Evolutionary conservation across 2,113 vertebrate species (phyloP), one percentile per base, ranked within the genome.

Genomic region (Ochotona princeps): DNA sequence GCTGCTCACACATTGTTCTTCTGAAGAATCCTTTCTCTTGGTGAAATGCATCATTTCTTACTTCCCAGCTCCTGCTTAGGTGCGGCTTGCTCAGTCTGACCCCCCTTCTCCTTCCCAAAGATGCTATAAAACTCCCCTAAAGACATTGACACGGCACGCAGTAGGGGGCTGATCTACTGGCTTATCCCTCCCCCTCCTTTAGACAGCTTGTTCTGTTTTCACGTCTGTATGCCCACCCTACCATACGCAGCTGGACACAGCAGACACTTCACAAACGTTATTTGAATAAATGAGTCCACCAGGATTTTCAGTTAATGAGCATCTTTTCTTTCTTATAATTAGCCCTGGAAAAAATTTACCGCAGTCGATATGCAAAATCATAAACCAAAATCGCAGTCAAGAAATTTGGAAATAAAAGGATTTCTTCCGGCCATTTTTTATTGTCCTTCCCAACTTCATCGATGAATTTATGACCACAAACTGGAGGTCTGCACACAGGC

Each of bases 331-430:
- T 73, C 89, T 73, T 67, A 38, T 54, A 12, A 83, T 69, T 51
- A 96, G 81, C 66, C 17, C 73, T 44, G 57, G 49, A 87, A 93
- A 94, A 44, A 93, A 74, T 26, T 93, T 60, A 93, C 49, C 72
- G 76, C n/a, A 47, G 49, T 83, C 66, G 85, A 18, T 57, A 80
- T 8, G 79, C 70, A 79, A 87, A 93, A 94, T 74, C 90, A 95
- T 35, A 84, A 90, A 85, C 51, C 60, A 51, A 35, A 18, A 70
- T 82, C 57, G 32, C 72, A 83, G 61, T 30, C 84, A 91, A 91
- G 51, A n/a, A 83, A 28, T 70, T 83, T 74, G 32, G 92, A 92
- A 94, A 88, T 30, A 35, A 25, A 93, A 90, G 30, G 10, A 87
- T 66, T 88, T 86, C 81, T 87, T 67, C 54, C 26, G 69, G 44